Percentiles rank a stretch among this genome's conserved stretches.
Conservation (phyloP, 2,888 invertebrate species). For the Sarcophaga subvicina region DNA sequence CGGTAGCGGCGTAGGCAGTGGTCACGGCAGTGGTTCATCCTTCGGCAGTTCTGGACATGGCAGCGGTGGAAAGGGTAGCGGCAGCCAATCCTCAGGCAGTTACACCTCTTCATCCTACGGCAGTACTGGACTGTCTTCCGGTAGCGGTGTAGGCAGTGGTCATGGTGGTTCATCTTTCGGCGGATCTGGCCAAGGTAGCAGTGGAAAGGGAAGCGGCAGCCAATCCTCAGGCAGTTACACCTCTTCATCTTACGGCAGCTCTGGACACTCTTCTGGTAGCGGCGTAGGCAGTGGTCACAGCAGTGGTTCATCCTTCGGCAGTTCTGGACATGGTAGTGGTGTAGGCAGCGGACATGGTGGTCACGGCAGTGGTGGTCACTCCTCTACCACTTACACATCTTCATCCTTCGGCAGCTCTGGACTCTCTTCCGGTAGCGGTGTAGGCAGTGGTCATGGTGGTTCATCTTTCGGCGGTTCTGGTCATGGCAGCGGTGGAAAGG, state of each 20-base stretch:
- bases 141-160: not conserved
- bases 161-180: not conserved
- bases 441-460: not conserved
- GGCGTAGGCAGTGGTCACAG: not conserved
- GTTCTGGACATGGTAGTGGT: not conserved
- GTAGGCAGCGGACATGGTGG: not conserved
- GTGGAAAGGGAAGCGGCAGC: not conserved
- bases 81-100: not conserved
- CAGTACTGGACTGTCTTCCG: not conserved
- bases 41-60: not conserved
- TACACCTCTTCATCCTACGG: not conserved
- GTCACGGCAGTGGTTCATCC: slow-evolving; percentile 3
- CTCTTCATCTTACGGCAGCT: not conserved
- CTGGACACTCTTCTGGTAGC: not conserved
- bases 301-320: not conserved
- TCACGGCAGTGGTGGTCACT: not conserved
- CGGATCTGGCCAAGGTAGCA: not conserved
- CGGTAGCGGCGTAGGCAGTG: slow-evolving; percentile 6
- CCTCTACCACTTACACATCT: not conserved
- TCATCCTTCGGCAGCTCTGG: not conserved
- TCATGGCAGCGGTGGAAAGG: no score
- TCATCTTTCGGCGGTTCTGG: no score
- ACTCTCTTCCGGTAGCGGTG: not conserved
- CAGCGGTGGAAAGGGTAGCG: not conserved
- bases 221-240: not conserved